Base-by-base conservation (phyloP, 1,140 invertebrate genomes). In the Dendroctonus ponderosae region DNA sequence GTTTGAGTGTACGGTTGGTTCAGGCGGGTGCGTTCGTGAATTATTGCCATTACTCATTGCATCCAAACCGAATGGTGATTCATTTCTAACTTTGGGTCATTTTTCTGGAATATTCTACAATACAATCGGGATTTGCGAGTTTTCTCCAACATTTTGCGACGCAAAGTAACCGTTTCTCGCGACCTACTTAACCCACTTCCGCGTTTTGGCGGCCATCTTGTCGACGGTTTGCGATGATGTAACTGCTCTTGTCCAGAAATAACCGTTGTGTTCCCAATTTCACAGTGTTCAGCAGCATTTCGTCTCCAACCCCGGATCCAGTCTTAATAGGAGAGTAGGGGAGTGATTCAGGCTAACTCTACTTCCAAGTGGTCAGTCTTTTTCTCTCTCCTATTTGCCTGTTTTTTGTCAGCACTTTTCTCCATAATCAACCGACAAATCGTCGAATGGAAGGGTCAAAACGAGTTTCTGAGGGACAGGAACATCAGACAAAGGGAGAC, bases 301-400 rank as follows among this genome's bases (percentile, higher is more conserved):
- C 37, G 11, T 9, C 7, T 11, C 43, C 7, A 49, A 11, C 5
- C 9, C 15, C 42, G 8, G 15, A 42, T n/a, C 5, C 11, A 40
- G 59, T 52, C 40, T 50, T 66, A 70, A 70, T 75, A 71, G 73
- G 70, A 67, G 72, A 75, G 70, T 72, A 75, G 73, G 73, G 71
- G 73, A 75, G 72, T 56, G 73, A 73, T 69, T 68, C 72, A 69
- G 73, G 68, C 73, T 75, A 62, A 75, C 73, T 75, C 70, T 72
- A 66, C 68, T 67, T 64, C 68, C 15, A 67, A 68, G 62, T 62
- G 73, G 73, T 75, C 73, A 75, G 73, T 75, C 73, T 75, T 75
- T 75, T 75, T 75, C 73, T 75, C 73, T 75, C 73, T 75, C 73
- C 73, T 75, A 75, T 75, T 67, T 73, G 70, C 70, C 73, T 69